These are phyloP conservation scores for Galemys pyrenaicus DNA, from an alignment of 2,113 vertebrate genomes.

Conservation along the genomic window DNA sequence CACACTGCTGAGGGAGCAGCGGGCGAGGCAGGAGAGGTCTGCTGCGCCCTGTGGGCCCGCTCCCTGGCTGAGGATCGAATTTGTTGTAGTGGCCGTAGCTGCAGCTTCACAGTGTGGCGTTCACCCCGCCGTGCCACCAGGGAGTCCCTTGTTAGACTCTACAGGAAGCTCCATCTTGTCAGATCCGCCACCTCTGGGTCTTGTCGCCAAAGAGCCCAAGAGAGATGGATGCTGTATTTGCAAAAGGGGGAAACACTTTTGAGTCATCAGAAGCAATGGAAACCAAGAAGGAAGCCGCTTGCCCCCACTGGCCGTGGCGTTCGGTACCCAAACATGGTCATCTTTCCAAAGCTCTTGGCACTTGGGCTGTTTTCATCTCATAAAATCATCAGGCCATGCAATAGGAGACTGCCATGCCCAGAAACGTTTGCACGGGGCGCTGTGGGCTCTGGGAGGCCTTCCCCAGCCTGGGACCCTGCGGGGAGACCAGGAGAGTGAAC, in stretches of 20 bases:
- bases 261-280: not conserved
- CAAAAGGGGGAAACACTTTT: not conserved
- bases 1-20: too few relatives aligned
- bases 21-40: too few relatives aligned
- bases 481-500: accelerated
- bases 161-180: not conserved
- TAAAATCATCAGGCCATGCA: not conserved
- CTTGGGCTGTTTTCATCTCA: not conserved
- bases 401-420: not conserved
- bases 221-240: not conserved
- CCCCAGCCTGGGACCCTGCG: not conserved
- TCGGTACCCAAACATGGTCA: not conserved
- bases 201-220: not conserved
- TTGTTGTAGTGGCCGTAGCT: too few relatives aligned
- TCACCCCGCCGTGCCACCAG: too few relatives aligned
- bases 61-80: too few relatives aligned
- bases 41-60: too few relatives aligned
- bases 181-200: not conserved
- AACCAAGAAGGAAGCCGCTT: not conserved
- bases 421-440: accelerated
- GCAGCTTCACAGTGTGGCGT: too few relatives aligned
- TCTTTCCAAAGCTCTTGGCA: not conserved
- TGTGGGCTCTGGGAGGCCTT: not conserved
- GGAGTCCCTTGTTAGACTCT: too few relatives aligned
- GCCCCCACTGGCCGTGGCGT: too few relatives aligned